phyloP scores from a whole-genome alignment of 2,113 vertebrate genomes.

The Cryptomyrus ogoouensis region DNA sequence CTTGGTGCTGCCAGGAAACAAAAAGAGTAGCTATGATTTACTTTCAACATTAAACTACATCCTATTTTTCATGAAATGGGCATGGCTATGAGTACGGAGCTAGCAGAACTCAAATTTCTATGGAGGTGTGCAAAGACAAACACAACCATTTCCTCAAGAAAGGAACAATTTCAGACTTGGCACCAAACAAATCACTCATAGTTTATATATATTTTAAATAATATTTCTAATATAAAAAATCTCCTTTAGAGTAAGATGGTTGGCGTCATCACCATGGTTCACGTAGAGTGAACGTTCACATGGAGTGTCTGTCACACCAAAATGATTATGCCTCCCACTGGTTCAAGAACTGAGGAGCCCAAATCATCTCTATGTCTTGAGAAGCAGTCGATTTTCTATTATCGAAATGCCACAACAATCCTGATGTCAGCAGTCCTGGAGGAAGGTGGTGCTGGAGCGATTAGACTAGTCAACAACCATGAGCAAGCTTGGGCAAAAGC shows the following conservation, averaged over 20 bases:
- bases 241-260: background rate
- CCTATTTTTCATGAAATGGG: background rate
- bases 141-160: background rate
- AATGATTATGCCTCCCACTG: background rate
- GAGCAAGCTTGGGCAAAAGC: background rate
- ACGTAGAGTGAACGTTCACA: background rate
- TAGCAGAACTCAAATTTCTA: background rate
- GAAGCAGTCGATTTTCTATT: constrained; percentile 5
- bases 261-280: background rate
- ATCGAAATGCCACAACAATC: constrained; percentile 5
- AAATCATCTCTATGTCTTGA: background rate
- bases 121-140: background rate
- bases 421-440: background rate
- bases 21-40: background rate
- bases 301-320: background rate
- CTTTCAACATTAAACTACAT: background rate
- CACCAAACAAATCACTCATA: background rate
- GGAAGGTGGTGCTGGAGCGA: background rate
- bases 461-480: background rate
- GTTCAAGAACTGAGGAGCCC: background rate
- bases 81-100: background rate
- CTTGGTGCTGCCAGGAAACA: background rate
- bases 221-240: background rate
- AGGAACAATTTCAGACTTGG: background rate
- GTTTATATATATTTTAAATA: background rate